phyloP scores from a whole-genome alignment of 2,888 invertebrate genomes.

The Scrobipalpa costella region DNA sequence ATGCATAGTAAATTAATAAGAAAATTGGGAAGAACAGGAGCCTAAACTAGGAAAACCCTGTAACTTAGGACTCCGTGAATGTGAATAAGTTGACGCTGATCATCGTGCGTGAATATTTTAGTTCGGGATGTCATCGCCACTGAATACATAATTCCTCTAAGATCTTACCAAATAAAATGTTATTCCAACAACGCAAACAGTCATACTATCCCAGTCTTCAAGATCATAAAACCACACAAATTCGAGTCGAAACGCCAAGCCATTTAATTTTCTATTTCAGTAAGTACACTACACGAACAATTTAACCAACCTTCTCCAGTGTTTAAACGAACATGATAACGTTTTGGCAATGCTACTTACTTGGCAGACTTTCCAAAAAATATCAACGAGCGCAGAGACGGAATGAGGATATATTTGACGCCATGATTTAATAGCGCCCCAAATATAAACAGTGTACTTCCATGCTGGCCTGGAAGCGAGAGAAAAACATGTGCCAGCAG shows the following conservation, averaged over 20 bases:
- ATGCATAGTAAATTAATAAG: too few relatives aligned
- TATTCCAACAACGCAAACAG: not conserved
- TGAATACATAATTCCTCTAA: too few relatives aligned
- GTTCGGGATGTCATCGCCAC: too few relatives aligned
- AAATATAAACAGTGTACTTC: too few relatives aligned
- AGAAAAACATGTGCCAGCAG: too few relatives aligned
- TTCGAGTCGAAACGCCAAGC: constrained; percentile 14
- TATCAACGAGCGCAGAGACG: constrained; percentile 31
- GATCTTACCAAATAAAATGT: not conserved
- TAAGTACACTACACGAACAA: constrained; percentile 18
- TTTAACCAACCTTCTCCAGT: constrained; percentile 32
- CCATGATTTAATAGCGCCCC: not conserved
- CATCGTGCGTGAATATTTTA: too few relatives aligned
- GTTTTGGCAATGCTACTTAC: constrained; percentile 39
- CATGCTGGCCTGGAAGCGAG: too few relatives aligned
- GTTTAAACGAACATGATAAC: constrained; percentile 37
- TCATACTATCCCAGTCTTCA: not conserved
- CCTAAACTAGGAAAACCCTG: too few relatives aligned
- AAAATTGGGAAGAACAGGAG: too few relatives aligned
- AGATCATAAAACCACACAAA: constrained; percentile 9
- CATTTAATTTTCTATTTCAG: constrained; percentile 22
- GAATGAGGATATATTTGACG: not conserved
- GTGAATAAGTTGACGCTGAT: too few relatives aligned
- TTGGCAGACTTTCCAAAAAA: constrained; percentile 40
- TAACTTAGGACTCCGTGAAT: too few relatives aligned